Evolutionary conservation across 1,140 invertebrate genomes (phyloP), one percentile per base, ranked within the genome.

Genomic region (Teleopsis dalmanni): DNA sequence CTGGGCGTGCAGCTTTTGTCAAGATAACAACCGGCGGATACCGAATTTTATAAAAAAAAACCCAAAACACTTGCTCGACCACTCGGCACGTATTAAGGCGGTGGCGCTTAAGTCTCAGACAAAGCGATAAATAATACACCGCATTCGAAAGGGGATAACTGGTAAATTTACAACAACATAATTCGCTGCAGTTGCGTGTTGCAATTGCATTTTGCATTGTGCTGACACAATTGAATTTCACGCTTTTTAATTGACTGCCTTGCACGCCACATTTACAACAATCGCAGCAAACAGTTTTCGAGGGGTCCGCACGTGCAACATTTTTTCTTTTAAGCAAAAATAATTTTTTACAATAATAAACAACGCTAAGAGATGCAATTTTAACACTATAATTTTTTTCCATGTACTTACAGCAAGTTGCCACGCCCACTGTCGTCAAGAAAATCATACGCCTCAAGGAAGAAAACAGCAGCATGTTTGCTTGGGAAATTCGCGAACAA

Each of bases 381-480:
- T 40, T n/a, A 5, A 40, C n/a, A 40, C 25, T 14, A 40, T 5
- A 33, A 0, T 9, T 27, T 5, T 37, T 43, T 42, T 47, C 42
- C 45, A 55, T 27, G 68, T 55, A 60, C 63, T 80, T 79, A 50
- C 79, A 91, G 87, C 88, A 93, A 88, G 89, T 93, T 41, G 88
- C 91, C 40, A 93, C 90, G 16, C 90, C 91, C 11, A 89, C 89
- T 0, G 88, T 94, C 0, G 90, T 94, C 2, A 89, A 91, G 72
- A 90, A 90, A 75, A 94, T 95, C 52, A 78, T 94, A 13, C 80
- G 89, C 4, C 80, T 91, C 60, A 94, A 94, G 65, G 87, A 91
- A 60, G 90, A 94, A 64, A 91, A 94, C 67, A 89, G 90, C 0
- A 87, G 87, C 5, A 86, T 94, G 82, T 94, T 94, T 60, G 89